Percentiles rank a stretch among this genome's conserved stretches.
phyloP scores from a whole-genome alignment of 2,888 invertebrate species.

The Tanytarsus gracilentus region DNA sequence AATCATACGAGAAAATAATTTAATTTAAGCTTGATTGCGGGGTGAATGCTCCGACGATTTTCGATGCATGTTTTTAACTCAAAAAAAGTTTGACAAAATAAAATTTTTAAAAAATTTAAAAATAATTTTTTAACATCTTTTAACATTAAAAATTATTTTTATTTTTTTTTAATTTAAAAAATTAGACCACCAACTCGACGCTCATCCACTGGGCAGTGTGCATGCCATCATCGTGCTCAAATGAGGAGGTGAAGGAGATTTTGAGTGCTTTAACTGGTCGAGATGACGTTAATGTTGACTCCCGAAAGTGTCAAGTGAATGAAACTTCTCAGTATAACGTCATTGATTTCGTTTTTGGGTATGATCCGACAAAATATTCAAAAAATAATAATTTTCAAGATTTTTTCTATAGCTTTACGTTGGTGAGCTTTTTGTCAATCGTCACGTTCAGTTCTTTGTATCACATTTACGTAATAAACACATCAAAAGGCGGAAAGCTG shows the following conservation, averaged over 20 bases:
- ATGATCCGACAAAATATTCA: slow-evolving; percentile 32
- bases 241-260: slow-evolving; percentile 47
- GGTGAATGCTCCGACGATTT: too few relatives aligned
- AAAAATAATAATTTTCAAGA: background rate
- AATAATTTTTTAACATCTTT: background rate
- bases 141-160: background rate
- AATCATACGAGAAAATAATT: too few relatives aligned
- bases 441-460: slow-evolving; percentile 46
- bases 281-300: slow-evolving; percentile 43
- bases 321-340: slow-evolving; percentile 41
- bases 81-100: too few relatives aligned
- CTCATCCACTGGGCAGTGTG: slow-evolving; percentile 55
- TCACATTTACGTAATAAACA: slow-evolving; percentile 42
- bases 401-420: slow-evolving; percentile 43
- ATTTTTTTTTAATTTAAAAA: background rate
- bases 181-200: slow-evolving; percentile 30
- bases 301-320: slow-evolving; percentile 47
- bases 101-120: too few relatives aligned
- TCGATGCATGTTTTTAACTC: too few relatives aligned
- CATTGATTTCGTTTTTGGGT: slow-evolving; percentile 42
- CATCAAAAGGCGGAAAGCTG: slow-evolving; percentile 38
- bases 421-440: slow-evolving; percentile 44
- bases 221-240: slow-evolving; percentile 51
- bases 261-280: slow-evolving; percentile 41
- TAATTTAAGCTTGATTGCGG: too few relatives aligned